Conservation (phyloP, 2,888 invertebrate species). For the Platypus cylindrus region DNA sequence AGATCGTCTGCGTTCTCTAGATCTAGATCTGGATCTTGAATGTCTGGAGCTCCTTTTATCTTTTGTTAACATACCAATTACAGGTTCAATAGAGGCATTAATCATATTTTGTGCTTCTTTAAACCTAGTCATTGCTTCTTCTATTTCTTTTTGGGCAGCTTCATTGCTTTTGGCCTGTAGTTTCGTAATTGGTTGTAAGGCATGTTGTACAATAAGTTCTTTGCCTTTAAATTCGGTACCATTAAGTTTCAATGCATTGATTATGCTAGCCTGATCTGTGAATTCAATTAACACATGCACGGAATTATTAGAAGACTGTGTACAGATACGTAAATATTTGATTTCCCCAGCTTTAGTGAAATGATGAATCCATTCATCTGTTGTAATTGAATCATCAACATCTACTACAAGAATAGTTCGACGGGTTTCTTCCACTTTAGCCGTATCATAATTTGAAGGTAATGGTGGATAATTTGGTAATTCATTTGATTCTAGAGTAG, state of each 20-base stretch:
- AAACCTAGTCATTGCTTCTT: conserved; percentile 93
- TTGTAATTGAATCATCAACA: conserved; percentile 52
- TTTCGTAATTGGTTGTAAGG: conserved; percentile 81
- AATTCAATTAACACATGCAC: conserved; percentile 86
- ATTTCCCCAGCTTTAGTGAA: conserved; percentile 83
- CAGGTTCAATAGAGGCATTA: conserved; percentile 85
- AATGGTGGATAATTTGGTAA: conserved; percentile 85
- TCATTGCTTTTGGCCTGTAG: conserved; percentile 93
- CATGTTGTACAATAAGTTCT: conserved; percentile 63
- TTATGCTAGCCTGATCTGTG: conserved; percentile 78
- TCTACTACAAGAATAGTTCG: conserved; percentile 82
- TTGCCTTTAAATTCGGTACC: conserved; percentile 65
- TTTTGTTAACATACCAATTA: conserved; percentile 75
- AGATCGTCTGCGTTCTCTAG: conserved; percentile 37
- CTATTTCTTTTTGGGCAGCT: conserved; percentile 88
- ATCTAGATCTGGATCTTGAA: conserved; percentile 32
- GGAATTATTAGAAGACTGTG: conserved; percentile 61
- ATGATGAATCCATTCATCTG: conserved; percentile 77
- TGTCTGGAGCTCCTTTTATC: conserved; percentile 54
- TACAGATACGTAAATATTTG: conserved; percentile 86
- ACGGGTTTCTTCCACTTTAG: conserved; percentile 90
- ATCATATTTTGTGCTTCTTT: conserved; percentile 93
- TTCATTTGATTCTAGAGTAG: conserved; percentile 66
- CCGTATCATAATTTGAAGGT: conserved; percentile 74
- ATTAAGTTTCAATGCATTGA: conserved; percentile 76